Conservation (phyloP, 2,888 invertebrate species). For the Liodrosophila aerea region DNA sequence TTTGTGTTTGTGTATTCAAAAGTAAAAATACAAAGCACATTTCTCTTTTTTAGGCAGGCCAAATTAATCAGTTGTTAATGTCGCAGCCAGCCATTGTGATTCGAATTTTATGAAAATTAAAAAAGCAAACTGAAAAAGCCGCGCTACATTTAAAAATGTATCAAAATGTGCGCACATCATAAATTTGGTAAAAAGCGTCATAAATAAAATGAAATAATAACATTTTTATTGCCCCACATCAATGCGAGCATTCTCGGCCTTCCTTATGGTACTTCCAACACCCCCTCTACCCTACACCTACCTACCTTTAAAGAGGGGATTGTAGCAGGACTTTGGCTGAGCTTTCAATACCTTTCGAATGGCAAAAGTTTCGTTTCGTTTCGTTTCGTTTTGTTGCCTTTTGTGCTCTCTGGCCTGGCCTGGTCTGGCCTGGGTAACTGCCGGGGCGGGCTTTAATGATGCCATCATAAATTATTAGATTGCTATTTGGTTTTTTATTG, state of each 20-base stretch:
- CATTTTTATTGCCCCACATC: slow-evolving; percentile 73
- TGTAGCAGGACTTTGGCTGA: slow-evolving; percentile 14
- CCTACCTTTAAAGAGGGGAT: slow-evolving; percentile 9
- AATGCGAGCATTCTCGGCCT: slow-evolving; percentile 32
- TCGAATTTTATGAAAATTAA: slow-evolving; percentile 64
- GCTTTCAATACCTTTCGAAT: slow-evolving; percentile 70
- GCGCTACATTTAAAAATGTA: slow-evolving; percentile 64
- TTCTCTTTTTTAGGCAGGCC: slow-evolving; percentile 9
- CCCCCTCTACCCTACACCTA: too few species aligned
- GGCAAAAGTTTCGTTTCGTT: slow-evolving; percentile 50
- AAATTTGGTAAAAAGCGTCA: slow-evolving; percentile 77
- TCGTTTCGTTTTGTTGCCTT: slow-evolving; percentile 3
- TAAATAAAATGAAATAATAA: slow-evolving; percentile 80
- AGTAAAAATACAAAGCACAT: slow-evolving; percentile 36
- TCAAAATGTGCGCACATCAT: slow-evolving; percentile 74
- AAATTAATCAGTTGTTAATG: slow-evolving; percentile 67
- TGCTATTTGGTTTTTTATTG: slow-evolving; percentile 80
- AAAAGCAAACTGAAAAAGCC: slow-evolving; percentile 10
- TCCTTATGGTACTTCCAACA: too few species aligned
- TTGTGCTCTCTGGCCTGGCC: background rate
- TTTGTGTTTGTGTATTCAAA: slow-evolving; percentile 34
- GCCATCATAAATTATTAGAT: slow-evolving; percentile 80
- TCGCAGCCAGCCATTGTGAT: slow-evolving; percentile 33
- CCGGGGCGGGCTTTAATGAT: slow-evolving; percentile 62
- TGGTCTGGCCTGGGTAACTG: slow-evolving; percentile 9